Conservation (phyloP, 2,797 vertebrate species). For the Allobates femoralis region DNA sequence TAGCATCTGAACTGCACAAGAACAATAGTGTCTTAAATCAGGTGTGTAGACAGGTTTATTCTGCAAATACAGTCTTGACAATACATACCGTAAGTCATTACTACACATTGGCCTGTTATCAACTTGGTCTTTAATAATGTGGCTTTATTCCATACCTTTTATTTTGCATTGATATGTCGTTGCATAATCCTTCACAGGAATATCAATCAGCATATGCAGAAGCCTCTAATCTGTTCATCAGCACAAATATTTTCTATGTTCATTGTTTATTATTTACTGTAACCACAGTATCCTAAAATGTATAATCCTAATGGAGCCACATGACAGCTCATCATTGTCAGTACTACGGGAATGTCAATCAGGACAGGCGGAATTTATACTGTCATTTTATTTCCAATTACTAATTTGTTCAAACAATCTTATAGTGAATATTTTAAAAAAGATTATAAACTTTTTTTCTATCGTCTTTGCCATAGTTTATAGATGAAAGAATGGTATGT, state of each 20-base stretch:
- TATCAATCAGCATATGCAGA: not conserved
- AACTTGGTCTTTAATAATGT: not conserved
- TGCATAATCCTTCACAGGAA: not conserved
- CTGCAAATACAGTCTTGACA: not conserved
- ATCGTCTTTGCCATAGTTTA: too few relatives aligned
- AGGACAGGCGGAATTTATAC: too few relatives aligned
- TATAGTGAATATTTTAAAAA: too few relatives aligned
- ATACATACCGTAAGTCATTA: not conserved
- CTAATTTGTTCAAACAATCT: too few relatives aligned
- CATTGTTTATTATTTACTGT: not conserved
- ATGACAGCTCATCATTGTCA: not conserved
- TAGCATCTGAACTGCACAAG: too few relatives aligned
- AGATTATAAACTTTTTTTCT: too few relatives aligned
- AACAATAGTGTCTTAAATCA: not conserved
- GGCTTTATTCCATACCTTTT: not conserved
- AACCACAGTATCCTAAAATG: not conserved
- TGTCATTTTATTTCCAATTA: too few relatives aligned
- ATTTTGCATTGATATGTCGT: not conserved
- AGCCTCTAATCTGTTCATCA: not conserved
- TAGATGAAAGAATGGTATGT: too few relatives aligned
- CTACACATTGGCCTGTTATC: not conserved
- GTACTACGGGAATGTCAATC: not conserved
- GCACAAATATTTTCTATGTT: not conserved
- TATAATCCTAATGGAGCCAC: not conserved
- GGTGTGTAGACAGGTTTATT: not conserved